Percentiles rank a stretch among this genome's conserved stretches.
Evolutionary conservation across 2,113 vertebrate species (phyloP).

Genomic region (Sardina pilchardus): DNA sequence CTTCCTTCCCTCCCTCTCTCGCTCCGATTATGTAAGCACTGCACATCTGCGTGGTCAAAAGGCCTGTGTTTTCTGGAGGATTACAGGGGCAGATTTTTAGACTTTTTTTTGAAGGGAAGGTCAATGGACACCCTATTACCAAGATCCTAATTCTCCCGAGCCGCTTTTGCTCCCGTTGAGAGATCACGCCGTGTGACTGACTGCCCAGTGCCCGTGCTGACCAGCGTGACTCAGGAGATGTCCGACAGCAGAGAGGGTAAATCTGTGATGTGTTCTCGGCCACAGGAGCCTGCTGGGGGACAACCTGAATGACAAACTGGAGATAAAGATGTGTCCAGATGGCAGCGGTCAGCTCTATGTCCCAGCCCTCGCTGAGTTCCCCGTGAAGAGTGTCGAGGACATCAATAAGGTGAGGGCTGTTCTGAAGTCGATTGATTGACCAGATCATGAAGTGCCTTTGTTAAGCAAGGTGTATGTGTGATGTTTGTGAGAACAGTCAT

Average conservation of each 20-base stretch:
- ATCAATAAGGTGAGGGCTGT: slow-evolving; percentile 83
- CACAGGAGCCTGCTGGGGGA: slow-evolving; percentile 87
- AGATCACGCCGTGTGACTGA: background rate
- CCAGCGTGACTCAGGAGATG: background rate
- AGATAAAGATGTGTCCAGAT: slow-evolving; percentile 92
- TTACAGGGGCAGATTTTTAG: background rate
- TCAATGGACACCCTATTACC: background rate
- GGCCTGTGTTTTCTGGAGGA: background rate
- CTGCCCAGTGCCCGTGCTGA: background rate
- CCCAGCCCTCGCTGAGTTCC: slow-evolving; percentile 83
- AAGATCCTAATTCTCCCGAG: background rate
- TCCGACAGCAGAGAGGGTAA: background rate
- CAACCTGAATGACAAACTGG: slow-evolving; percentile 85
- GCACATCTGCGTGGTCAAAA: slow-evolving; percentile 36
- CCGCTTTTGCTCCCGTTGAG: background rate
- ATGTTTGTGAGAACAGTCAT: background rate
- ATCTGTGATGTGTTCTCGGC: background rate
- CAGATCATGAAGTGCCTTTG: background rate
- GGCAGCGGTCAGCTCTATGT: slow-evolving; percentile 94
- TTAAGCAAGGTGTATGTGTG: background rate
- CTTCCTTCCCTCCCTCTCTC: background rate
- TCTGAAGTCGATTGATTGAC: too few relatives aligned
- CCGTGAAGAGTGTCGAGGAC: slow-evolving; percentile 86
- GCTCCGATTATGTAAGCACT: slow-evolving; percentile 30
- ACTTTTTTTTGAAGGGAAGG: background rate